Evolutionary conservation across 2,888 invertebrate genomes (phyloP).

Genomic region (Brachyopa scutellaris): DNA sequence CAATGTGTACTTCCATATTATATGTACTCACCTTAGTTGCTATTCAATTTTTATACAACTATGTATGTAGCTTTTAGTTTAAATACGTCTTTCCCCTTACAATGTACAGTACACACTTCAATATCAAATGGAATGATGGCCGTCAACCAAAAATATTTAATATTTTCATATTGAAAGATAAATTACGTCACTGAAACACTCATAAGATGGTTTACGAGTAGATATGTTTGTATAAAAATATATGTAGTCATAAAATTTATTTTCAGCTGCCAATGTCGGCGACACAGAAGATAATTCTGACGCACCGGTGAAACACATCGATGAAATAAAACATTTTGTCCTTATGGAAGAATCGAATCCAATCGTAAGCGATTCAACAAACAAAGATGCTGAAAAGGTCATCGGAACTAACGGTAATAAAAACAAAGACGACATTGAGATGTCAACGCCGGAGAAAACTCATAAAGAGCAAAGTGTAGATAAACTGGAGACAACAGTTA

Average conservation of each 20-base stretch:
- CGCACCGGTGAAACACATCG: conserved; percentile 1
- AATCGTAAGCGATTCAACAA: background rate
- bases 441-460: background rate
- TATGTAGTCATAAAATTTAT: conserved; percentile 25
- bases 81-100: no score
- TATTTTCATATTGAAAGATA: no score
- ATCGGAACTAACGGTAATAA: conserved; percentile 4
- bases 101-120: no score
- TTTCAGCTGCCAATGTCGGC: conserved; percentile 38
- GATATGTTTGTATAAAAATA: background rate
- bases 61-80: no score
- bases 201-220: conserved; percentile 19
- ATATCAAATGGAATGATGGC: no score
- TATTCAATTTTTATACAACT: no score
- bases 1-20: no score
- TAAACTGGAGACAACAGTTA: no score
- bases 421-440: background rate
- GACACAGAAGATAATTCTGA: conserved; percentile 11
- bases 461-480: background rate
- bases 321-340: conserved; percentile 42
- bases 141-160: no score
- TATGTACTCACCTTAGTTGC: no score
- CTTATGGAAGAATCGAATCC: conserved; percentile 20
- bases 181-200: conserved; percentile 19
- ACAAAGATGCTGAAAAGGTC: background rate